Evolutionary conservation across 64 coral and sea anemone species (phyloP).

Genomic region (Actinia equina): DNA sequence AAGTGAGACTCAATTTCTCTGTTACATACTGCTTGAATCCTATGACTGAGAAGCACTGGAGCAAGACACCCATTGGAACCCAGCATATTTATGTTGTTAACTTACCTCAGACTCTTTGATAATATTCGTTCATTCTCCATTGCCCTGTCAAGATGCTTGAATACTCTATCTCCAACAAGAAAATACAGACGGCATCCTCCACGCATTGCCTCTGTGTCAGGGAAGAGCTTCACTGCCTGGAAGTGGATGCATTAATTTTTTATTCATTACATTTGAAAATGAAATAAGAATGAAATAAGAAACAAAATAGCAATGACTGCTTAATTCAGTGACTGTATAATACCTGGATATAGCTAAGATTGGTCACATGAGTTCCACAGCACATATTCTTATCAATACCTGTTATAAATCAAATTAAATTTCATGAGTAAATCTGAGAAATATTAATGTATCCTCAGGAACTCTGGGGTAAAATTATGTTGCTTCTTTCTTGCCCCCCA

Average conservation of each 20-base stretch:
- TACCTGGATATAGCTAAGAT: constrained; percentile 93
- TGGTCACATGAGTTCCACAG: constrained; percentile 94
- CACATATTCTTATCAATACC: constrained; percentile 99
- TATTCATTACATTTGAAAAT: neutral
- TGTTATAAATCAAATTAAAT: neutral
- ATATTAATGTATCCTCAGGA: no score
- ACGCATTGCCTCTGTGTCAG: constrained; percentile 75
- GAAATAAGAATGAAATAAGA: neutral
- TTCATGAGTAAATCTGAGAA: neutral
- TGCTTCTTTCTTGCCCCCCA: no score
- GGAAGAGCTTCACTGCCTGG: constrained; percentile 89
- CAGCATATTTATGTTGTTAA: neutral
- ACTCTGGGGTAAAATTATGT: no score
- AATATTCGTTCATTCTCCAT: constrained; percentile 81
- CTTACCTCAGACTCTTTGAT: constrained; percentile 80
- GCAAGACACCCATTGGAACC: no score
- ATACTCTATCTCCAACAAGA: constrained; percentile 79
- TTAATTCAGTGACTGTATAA: neutral
- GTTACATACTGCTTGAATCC: no score
- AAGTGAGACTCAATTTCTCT: no score
- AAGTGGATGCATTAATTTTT: neutral
- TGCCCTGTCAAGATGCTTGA: constrained; percentile 63
- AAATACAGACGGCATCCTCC: constrained; percentile 83
- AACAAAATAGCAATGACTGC: neutral
- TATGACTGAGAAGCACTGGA: neutral